These are phyloP conservation scores for Leucoraja ocellata DNA, from an alignment of 2,797 vertebrate genomes.

Conservation along the genomic window DNA sequence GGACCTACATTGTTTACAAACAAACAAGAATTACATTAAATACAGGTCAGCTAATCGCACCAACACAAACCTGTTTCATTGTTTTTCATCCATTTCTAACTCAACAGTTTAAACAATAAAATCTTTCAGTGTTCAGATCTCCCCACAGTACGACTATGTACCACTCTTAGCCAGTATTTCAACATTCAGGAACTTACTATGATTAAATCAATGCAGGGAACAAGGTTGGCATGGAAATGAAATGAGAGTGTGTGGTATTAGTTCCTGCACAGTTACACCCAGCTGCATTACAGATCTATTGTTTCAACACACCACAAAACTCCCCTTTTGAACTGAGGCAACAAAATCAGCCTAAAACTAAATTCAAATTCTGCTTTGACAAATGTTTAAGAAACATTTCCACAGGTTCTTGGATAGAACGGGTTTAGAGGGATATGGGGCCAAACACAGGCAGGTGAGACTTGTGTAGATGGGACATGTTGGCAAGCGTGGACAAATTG, in stretches of 20 bases:
- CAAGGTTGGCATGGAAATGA: background rate
- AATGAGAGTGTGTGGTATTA: background rate
- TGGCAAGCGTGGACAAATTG: too few species aligned
- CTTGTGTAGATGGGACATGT: too few species aligned
- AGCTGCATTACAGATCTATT: background rate
- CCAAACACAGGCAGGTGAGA: too few species aligned
- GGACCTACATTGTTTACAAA: slow-evolving; percentile 60
- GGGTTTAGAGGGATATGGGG: too few species aligned
- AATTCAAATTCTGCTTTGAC: background rate
- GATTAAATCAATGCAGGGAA: background rate
- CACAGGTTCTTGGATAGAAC: too few species aligned
- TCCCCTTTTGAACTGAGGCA: background rate
- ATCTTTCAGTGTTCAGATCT: background rate
- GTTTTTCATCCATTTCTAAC: background rate
- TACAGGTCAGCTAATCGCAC: background rate
- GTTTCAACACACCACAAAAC: background rate
- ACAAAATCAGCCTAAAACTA: background rate
- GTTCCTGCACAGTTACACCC: background rate
- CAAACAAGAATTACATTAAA: background rate
- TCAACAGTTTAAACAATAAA: background rate
- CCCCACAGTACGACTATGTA: background rate
- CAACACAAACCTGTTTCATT: background rate
- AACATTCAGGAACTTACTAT: background rate
- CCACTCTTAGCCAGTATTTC: background rate
- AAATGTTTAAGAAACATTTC: background rate